These are phyloP conservation scores for Brachionus plicatilis DNA, from an alignment of 1,140 invertebrate species.

Conservation along the genomic window DNA sequence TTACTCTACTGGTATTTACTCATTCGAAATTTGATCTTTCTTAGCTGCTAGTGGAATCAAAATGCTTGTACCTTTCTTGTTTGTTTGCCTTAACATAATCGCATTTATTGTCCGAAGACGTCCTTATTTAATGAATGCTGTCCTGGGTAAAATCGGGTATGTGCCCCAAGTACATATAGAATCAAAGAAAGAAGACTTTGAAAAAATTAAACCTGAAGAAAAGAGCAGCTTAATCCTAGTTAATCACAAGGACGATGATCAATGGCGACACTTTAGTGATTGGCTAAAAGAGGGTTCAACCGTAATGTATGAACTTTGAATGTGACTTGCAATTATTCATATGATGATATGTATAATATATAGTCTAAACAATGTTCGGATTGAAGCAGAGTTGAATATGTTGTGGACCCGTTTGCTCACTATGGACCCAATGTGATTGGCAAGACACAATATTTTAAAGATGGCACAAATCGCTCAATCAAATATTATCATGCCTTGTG, in stretches of 20 bases:
- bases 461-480: not conserved
- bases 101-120: not conserved
- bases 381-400: not conserved
- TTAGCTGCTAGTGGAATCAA: not conserved
- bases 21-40: not conserved
- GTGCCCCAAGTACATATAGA: not conserved
- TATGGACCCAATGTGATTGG: not conserved
- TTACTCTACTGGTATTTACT: not conserved
- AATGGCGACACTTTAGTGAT: not conserved
- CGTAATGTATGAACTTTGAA: not conserved
- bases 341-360: not conserved
- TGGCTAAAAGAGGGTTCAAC: not conserved
- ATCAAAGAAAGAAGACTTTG: not conserved
- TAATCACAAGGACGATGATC: constrained; percentile 3
- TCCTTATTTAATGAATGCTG: not conserved
- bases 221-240: not conserved
- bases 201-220: not conserved
- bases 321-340: not conserved
- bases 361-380: not conserved
- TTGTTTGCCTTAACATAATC: not conserved
- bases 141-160: not conserved
- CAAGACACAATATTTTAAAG: not conserved
- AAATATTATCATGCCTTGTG: not conserved
- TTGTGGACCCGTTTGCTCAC: not conserved
- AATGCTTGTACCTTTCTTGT: not conserved